Evolutionary conservation across 2,113 vertebrate genomes (phyloP), one percentile per base, ranked within the genome.

Genomic region (Scortum barcoo): DNA sequence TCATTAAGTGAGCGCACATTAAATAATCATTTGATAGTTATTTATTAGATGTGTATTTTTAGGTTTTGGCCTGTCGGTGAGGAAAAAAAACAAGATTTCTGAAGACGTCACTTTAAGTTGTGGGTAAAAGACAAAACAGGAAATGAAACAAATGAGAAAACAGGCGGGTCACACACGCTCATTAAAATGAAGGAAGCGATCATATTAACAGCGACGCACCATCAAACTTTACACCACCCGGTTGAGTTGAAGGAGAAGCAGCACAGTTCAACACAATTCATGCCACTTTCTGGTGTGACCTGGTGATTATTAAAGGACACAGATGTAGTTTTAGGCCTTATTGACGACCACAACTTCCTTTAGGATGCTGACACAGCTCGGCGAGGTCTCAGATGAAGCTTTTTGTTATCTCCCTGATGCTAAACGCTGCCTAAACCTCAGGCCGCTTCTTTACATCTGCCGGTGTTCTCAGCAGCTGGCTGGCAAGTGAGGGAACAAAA

Each of bases 391-490:
- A 56, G 28, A 36, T 17, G 67, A 0, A 2, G 2, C 28, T 22
- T 4, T 22, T 4, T 13, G 19, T 71, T 40, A 62, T 62, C 4
- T 61, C 60, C 7, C 42, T 38, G 20, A 11, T 17, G 33, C 60
- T 24, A 30, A 78, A 74, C 17, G 17, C 16, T 0, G 44, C 50
- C n/a, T n/a, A n/a, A 53, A 44, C 76, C 63, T 38, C 5, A 11
- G 58, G 24, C 66, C 14, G 44, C 44, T 58, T 58, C 60, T 66
- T 74, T 70, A 38, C 40, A 63, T 71, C 69, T 56, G 57, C 66
- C 26, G 1, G 75, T 85, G 75, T 84, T 77, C 74, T 65, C 70
- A 75, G 71, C 70, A 84, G 74, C 75, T 46, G 51, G 74, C 75
- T 46, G 51, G 40, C n/a, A 26, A 50, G 46, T 13, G 14, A 58